These are phyloP conservation scores for Drosophila nr. medialis DNA, from an alignment of 2,888 invertebrate species.

Conservation along the genomic window DNA sequence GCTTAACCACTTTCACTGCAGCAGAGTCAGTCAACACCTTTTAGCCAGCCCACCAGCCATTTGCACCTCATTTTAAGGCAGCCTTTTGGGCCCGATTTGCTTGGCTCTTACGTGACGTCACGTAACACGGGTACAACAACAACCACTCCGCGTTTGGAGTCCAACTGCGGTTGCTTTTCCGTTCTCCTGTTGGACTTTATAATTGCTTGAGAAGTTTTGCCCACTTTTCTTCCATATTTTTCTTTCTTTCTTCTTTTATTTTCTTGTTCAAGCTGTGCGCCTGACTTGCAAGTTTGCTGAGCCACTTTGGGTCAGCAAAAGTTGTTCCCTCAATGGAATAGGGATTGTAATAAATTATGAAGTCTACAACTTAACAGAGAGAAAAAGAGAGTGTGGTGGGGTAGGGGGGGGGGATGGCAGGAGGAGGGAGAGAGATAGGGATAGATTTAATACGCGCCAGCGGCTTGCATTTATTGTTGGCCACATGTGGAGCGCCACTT, in stretches of 20 bases:
- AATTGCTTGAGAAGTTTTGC: constrained; percentile 66
- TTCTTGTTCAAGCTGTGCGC: not conserved
- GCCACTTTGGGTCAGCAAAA: constrained; percentile 64
- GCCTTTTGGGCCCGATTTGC: constrained; percentile 12
- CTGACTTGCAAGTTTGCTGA: constrained; percentile 49
- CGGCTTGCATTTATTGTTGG: constrained; percentile 70
- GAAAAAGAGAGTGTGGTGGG: not conserved
- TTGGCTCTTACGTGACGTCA: constrained; percentile 59
- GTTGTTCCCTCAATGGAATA: constrained; percentile 49
- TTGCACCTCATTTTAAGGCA: constrained; percentile 49
- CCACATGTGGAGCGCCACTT: constrained; percentile 61
- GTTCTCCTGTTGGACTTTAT: constrained; percentile 55
- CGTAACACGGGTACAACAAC: constrained; percentile 40
- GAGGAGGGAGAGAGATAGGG: not conserved
- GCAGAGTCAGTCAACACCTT: constrained; percentile 33
- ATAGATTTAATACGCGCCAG: constrained; percentile 48
- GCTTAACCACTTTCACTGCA: constrained; percentile 73
- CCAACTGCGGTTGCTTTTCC: constrained; percentile 25
- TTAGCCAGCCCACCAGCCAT: constrained; percentile 28
- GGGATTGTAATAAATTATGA: constrained; percentile 73
- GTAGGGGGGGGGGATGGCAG: too few species aligned
- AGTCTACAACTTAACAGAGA: constrained; percentile 23
- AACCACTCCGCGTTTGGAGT: constrained; percentile 10
- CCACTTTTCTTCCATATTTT: constrained; percentile 29
- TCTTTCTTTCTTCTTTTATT: not conserved